phyloP scores from a whole-genome alignment of 2,797 vertebrate species.

The Urosaurus nigricauda region DNA sequence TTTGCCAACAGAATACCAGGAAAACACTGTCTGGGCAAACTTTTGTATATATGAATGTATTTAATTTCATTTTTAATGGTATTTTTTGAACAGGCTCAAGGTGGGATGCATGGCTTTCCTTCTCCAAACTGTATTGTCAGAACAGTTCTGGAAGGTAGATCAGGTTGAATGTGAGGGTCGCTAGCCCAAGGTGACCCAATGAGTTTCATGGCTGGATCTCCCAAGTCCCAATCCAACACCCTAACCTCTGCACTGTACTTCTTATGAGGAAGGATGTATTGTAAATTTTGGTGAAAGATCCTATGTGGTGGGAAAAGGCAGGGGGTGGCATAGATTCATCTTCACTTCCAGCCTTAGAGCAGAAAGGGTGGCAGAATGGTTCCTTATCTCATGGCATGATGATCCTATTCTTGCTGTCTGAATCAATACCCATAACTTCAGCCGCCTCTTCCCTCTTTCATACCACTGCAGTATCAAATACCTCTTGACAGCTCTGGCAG shows the following conservation, averaged over 20 bases:
- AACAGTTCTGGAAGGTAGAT: not conserved
- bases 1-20: too few species aligned
- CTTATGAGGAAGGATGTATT: not conserved
- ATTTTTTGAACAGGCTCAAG: not conserved
- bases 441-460: constrained; percentile 13
- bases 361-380: not conserved
- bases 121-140: not conserved
- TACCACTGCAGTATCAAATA: constrained; percentile 21
- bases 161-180: not conserved
- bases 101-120: not conserved
- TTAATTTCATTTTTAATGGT: not conserved
- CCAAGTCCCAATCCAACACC: not conserved
- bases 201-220: not conserved
- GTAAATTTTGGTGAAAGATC: not conserved
- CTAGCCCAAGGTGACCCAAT: not conserved
- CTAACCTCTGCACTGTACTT: not conserved
- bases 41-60: not conserved
- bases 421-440: constrained; percentile 28
- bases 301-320: not conserved
- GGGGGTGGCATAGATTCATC: not conserved
- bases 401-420: constrained; percentile 12
- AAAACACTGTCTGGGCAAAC: not conserved
- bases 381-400: constrained; percentile 1
- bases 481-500: constrained; percentile 34
- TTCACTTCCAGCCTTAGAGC: not conserved